These are phyloP conservation scores for Apodemus speciosus DNA, from an alignment of 2,113 vertebrate genomes.

Conservation along the genomic window DNA sequence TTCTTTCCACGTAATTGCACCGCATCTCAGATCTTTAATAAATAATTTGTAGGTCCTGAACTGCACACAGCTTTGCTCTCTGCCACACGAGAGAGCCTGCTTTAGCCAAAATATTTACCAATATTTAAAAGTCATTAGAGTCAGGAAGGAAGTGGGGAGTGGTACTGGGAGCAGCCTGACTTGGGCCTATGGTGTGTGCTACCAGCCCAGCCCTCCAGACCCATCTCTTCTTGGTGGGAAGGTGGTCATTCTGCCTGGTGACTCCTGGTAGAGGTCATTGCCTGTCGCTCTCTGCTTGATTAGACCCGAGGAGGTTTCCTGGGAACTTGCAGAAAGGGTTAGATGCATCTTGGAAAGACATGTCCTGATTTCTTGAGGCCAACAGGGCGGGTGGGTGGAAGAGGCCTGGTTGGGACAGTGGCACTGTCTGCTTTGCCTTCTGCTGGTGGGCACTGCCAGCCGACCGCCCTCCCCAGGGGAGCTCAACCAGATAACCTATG, in stretches of 20 bases:
- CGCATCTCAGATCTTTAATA: slow-evolving; percentile 90
- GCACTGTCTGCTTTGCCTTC: neutral
- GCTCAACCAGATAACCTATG: neutral
- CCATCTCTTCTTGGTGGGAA: neutral
- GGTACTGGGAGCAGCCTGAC: neutral
- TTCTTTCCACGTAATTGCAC: slow-evolving; percentile 91
- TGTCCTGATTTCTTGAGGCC: neutral
- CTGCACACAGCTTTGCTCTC: slow-evolving; percentile 83
- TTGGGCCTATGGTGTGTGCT: neutral
- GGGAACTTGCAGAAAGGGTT: neutral
- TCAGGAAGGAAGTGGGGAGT: slow-evolving; percentile 58
- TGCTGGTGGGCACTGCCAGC: neutral
- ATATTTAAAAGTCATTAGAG: slow-evolving; percentile 73
- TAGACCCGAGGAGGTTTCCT: too few species aligned
- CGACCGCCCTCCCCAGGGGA: neutral
- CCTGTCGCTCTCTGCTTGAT: neutral
- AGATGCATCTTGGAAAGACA: neutral
- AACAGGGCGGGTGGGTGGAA: neutral
- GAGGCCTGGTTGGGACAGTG: neutral
- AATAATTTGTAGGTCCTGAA: slow-evolving; percentile 91
- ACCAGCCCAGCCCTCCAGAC: neutral
- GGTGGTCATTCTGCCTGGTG: neutral
- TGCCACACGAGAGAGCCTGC: slow-evolving; percentile 86
- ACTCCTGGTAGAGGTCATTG: rapidly evolving
- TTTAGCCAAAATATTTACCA: slow-evolving; percentile 91